Percentiles rank a stretch among this genome's conserved stretches.
Conservation (phyloP, 2,113 vertebrate genomes). For the Trinectes maculatus region DNA sequence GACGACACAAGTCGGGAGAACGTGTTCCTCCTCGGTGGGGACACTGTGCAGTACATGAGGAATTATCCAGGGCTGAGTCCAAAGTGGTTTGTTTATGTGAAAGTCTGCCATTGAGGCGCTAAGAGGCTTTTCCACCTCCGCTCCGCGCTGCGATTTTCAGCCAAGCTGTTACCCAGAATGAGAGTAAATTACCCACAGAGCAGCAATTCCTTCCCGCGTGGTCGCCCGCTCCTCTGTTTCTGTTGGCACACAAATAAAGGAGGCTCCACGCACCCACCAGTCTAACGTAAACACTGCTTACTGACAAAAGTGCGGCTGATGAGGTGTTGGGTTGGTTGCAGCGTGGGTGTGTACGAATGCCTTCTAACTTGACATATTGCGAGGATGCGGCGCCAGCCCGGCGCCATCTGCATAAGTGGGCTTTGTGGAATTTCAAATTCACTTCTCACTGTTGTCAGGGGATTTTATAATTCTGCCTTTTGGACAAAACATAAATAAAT, state of each 20-base stretch:
- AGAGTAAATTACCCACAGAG: constrained; percentile 62
- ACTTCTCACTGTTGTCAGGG: constrained; percentile 1
- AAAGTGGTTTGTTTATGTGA: constrained; percentile 50
- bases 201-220: constrained; percentile 29
- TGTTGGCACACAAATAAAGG: constrained; percentile 57
- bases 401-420: constrained; percentile 28
- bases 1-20: constrained; percentile 30
- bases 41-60: constrained; percentile 11
- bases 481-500: no score
- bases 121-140: constrained; percentile 58
- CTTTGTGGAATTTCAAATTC: constrained; percentile 25
- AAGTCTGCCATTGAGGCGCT: constrained; percentile 48
- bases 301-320: constrained; percentile 35
- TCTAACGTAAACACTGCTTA: constrained; percentile 59
- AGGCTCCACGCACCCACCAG: constrained; percentile 47
- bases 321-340: background rate
- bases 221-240: constrained; percentile 53
- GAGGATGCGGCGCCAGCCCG: constrained; percentile 13
- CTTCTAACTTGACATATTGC: constrained; percentile 34
- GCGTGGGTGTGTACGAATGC: constrained; percentile 26
- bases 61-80: constrained; percentile 23
- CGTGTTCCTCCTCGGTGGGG: constrained; percentile 13
- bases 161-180: constrained; percentile 55
- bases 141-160: constrained; percentile 36
- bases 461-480: background rate